Evolutionary conservation across 1,140 invertebrate genomes (phyloP), one percentile per base, ranked within the genome.

Genomic region (Drusus annulatus): DNA sequence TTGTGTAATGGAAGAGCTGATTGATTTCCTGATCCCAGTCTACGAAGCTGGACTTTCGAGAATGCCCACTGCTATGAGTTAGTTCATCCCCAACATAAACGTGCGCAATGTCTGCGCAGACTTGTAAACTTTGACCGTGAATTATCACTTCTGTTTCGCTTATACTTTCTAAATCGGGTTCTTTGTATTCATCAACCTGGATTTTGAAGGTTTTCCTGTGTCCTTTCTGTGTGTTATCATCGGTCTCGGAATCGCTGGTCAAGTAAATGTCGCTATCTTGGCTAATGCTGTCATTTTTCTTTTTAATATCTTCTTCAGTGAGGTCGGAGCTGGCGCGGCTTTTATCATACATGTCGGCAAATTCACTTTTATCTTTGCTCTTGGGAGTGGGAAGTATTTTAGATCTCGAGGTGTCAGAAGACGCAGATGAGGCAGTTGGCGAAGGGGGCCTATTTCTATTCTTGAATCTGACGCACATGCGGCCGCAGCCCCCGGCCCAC

Each of bases 401-500:
- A 8, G 78, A 80, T 63, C 31, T 62, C 6, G 74, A 60, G 17
- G 56, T 56, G 17, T n/a, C 36, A 15, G 82, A 76, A 16, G 80
- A 71, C 4, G 50, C 45, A 0, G 60, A 16, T 13, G 80, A 79
- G 8, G 17, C 13, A 8, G 79, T 51, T 60, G 75, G 84, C 0
- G 80, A 83, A 74, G 80, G 80, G 23, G 23, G 16, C 23, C 65
- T 81, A 69, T 86, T 84, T 36, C 65, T 81, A 68, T 86, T 84
- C 68, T 84, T 83, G 78, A 82, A 76, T 79, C 84, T 62, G 52
- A 88, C 85, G 77, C 92, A 93, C 83, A 91, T 87, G 82, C 90
- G 90, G 0, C 91, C 88, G 81, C 92, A 93, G 13, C 92, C 92
- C n/a, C 93, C 92, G 79, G 93, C 90, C 86, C 89, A 92, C 87